phyloP scores from a whole-genome alignment of 2,113 vertebrate genomes.

The Corythaixoides concolor region DNA sequence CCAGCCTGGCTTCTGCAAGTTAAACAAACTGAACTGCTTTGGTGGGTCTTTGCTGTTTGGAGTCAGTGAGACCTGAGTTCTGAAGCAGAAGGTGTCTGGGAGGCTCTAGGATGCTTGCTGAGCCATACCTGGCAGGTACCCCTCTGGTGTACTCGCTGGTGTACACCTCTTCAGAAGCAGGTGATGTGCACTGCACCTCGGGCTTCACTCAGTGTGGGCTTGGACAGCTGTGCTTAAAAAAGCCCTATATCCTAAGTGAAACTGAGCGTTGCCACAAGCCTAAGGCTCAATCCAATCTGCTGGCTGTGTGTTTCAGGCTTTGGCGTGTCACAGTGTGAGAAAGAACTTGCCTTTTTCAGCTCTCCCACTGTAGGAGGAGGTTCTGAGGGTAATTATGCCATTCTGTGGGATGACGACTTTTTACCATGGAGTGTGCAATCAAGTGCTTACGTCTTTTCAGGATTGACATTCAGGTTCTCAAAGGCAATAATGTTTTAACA shows the following conservation, averaged over 20 bases:
- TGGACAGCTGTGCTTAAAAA: neutral
- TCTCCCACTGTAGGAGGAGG: neutral
- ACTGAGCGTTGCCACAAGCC: accelerated
- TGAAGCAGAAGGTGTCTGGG: neutral
- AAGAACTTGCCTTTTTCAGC: neutral
- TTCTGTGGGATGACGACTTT: neutral
- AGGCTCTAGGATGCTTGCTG: too few species aligned
- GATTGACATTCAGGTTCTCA: neutral
- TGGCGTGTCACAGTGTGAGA: neutral
- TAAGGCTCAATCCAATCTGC: neutral
- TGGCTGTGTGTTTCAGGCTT: neutral
- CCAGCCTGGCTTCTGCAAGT: neutral
- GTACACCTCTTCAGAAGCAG: neutral
- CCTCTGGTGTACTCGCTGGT: neutral
- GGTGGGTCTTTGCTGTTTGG: neutral
- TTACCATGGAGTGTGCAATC: accelerated
- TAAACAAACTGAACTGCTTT: neutral
- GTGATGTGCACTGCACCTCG: accelerated
- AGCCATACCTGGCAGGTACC: neutral
- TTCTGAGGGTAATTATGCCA: neutral
- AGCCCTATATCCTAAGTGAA: neutral
- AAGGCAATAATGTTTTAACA: neutral
- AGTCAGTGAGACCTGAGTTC: accelerated
- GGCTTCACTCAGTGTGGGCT: accelerated
- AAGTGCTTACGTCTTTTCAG: neutral